phyloP scores from a whole-genome alignment of 2,888 invertebrate species.

The Ypsolopha sequella region DNA sequence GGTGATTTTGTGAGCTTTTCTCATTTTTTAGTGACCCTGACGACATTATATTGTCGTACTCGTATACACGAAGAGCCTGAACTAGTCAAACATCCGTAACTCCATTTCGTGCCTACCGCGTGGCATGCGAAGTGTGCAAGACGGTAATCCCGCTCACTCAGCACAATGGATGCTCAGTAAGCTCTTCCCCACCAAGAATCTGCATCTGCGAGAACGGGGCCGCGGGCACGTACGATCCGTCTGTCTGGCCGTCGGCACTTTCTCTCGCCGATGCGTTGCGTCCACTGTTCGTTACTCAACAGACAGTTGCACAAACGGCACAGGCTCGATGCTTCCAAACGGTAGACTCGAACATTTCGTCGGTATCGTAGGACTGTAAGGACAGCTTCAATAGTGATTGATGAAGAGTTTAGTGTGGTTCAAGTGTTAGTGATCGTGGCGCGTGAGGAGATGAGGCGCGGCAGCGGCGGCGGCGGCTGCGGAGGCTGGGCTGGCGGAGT shows the following conservation, averaged over 20 bases:
- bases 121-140: not conserved
- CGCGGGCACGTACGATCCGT: constrained; percentile 29
- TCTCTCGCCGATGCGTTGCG: constrained; percentile 55
- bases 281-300: constrained; percentile 43
- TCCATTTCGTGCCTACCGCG: not conserved
- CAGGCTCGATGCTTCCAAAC: constrained; percentile 29
- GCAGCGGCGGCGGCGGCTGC: constrained; percentile 46
- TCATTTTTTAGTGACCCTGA: not conserved
- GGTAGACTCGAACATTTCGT: constrained; percentile 28
- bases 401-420: constrained; percentile 32
- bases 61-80: not conserved
- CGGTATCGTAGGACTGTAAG: constrained; percentile 21
- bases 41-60: not conserved
- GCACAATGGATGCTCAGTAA: constrained; percentile 3
- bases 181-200: constrained; percentile 16
- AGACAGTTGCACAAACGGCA: constrained; percentile 26
- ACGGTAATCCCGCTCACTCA: not conserved
- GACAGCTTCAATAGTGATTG: constrained; percentile 9
- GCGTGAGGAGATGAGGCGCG: constrained; percentile 52
- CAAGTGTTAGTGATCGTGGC: constrained; percentile 31
- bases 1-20: not conserved
- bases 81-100: not conserved
- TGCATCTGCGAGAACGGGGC: constrained; percentile 30
- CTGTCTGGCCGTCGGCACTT: constrained; percentile 44
- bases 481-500: constrained; percentile 57